A percentile compares a stretch with the other conserved stretches of the same genome.
Conservation (phyloP, 2,797 vertebrate genomes). For the Columba guinea region DNA sequence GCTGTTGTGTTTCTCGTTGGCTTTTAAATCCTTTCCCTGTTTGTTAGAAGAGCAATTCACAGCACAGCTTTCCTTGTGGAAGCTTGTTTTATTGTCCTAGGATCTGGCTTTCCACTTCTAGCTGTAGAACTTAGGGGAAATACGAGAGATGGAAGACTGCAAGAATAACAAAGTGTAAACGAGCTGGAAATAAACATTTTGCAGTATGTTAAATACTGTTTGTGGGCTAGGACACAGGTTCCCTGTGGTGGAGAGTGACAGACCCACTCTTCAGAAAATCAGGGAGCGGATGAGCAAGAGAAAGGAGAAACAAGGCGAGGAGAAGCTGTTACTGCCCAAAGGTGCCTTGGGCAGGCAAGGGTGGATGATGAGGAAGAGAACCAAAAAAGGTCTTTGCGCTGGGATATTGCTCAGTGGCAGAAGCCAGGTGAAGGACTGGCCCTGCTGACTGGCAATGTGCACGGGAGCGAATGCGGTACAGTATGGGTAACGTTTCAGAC, state of each 20-base stretch:
- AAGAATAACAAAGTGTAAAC: not conserved
- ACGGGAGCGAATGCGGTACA: fast-evolving
- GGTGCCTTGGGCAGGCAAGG: not conserved
- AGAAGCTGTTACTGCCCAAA: not conserved
- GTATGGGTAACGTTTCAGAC: not conserved
- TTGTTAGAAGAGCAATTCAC: not conserved
- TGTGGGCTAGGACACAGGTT: not conserved
- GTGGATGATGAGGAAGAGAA: fast-evolving
- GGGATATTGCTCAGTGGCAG: not conserved
- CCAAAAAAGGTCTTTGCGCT: not conserved
- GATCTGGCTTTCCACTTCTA: not conserved
- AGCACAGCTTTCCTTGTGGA: not conserved
- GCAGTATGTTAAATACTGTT: not conserved
- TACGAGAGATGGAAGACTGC: not conserved
- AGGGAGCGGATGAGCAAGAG: not conserved
- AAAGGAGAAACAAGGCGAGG: not conserved
- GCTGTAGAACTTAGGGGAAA: not conserved
- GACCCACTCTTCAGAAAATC: not conserved
- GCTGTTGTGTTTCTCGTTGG: conserved; percentile 12
- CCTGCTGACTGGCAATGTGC: not conserved
- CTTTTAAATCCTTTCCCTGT: not conserved
- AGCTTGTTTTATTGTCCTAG: not conserved
- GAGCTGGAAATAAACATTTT: not conserved
- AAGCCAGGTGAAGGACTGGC: not conserved
- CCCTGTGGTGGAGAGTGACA: not conserved